These are phyloP conservation scores for Papilio polyxenes DNA, from an alignment of 1,140 invertebrate genomes.

Conservation along the genomic window DNA sequence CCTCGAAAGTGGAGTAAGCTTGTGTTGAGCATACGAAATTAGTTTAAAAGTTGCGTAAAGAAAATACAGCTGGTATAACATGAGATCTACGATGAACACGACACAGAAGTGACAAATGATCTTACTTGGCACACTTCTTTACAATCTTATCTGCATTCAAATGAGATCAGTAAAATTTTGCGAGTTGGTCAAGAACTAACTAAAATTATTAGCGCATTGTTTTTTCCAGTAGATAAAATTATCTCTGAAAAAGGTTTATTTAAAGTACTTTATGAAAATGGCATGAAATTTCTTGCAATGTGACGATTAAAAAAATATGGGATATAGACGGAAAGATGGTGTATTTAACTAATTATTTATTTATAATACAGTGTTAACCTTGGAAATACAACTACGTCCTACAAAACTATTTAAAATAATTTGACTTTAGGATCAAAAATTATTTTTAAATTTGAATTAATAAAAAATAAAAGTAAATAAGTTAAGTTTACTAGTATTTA, in stretches of 20 bases:
- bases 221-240: not conserved
- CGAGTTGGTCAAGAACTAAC: not conserved
- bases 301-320: not conserved
- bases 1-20: conserved; percentile 3
- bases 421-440: too few relatives aligned
- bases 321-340: not conserved
- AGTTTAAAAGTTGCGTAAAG: conserved; percentile 17
- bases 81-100: not conserved
- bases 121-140: conserved; percentile 18
- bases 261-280: not conserved
- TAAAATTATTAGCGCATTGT: not conserved
- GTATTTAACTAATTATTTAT: too few relatives aligned
- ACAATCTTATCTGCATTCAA: conserved; percentile 18
- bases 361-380: too few relatives aligned
- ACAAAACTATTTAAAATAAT: too few relatives aligned
- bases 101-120: not conserved
- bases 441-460: too few relatives aligned
- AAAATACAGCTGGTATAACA: not conserved
- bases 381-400: too few relatives aligned
- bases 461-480: too few relatives aligned
- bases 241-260: not conserved
- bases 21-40: not conserved
- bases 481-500: too few relatives aligned
- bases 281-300: not conserved
- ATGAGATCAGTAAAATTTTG: conserved; percentile 3